These are phyloP conservation scores for Branchellion lobata DNA, from an alignment of 2,888 invertebrate genomes.

Conservation along the genomic window DNA sequence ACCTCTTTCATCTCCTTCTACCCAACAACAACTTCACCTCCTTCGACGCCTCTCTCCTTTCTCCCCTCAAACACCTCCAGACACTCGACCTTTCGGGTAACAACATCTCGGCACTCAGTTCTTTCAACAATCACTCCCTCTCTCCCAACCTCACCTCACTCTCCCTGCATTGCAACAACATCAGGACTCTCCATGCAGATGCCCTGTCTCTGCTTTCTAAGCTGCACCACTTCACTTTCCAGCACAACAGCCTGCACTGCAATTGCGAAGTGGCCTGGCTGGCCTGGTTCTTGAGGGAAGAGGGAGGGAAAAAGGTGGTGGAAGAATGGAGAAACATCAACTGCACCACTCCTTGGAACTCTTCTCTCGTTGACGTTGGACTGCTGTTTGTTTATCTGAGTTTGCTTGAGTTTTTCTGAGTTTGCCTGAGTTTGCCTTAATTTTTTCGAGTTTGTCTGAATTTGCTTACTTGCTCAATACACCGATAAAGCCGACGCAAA, in stretches of 20 bases:
- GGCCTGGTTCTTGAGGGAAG: conserved; percentile 47
- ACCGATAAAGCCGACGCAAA: neutral
- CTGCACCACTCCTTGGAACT: neutral
- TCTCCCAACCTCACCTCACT: conserved; percentile 42
- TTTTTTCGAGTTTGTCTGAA: too few relatives aligned
- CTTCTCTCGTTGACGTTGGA: conserved; percentile 8
- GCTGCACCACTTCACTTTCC: conserved; percentile 46
- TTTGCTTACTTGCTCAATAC: neutral
- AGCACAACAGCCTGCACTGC: conserved; percentile 50
- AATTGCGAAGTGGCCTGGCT: conserved; percentile 52
- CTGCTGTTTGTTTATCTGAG: neutral
- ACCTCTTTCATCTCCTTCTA: conserved; percentile 45
- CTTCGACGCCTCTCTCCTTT: conserved; percentile 45
- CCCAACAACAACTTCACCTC: conserved; percentile 46
- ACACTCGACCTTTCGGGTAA: conserved; percentile 50
- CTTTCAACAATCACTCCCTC: conserved; percentile 39
- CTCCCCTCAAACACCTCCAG: conserved; percentile 38
- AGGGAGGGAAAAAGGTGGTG: neutral
- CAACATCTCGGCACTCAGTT: conserved; percentile 42
- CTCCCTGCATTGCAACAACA: conserved; percentile 48
- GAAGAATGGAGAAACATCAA: neutral
- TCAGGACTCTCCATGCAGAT: conserved; percentile 46
- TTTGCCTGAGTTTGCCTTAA: neutral
- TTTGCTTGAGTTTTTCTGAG: too few relatives aligned
- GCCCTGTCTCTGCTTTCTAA: conserved; percentile 45